Conservation (phyloP, 1,140 invertebrate species). For the Neotoxoptera formosana region DNA sequence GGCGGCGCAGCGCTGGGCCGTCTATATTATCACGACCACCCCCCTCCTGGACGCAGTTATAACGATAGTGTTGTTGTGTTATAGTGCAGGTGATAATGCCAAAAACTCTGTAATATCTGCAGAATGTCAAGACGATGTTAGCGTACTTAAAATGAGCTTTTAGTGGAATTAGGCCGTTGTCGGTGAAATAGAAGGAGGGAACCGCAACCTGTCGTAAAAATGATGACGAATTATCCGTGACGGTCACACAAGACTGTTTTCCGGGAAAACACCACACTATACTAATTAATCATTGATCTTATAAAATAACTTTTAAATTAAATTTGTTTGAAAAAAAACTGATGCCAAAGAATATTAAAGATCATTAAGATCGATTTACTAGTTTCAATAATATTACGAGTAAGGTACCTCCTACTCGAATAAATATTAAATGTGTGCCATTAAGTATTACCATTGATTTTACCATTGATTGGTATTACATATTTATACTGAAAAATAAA, state of each 20-base stretch:
- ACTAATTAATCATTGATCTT: slow-evolving; percentile 23
- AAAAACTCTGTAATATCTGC: background rate
- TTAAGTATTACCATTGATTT: too few relatives aligned
- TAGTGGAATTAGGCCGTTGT: slow-evolving; percentile 14
- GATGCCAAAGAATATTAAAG: background rate
- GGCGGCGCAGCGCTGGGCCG: too few relatives aligned
- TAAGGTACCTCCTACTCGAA: background rate
- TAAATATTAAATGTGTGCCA: background rate
- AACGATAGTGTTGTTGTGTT: background rate
- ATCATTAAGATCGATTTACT: background rate
- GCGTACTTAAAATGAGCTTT: background rate
- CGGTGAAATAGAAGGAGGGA: background rate
- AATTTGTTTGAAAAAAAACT: background rate
- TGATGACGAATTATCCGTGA: slow-evolving; percentile 21
- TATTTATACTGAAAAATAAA: background rate
- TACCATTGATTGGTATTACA: too few relatives aligned
- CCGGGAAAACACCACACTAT: background rate
- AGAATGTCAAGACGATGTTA: background rate
- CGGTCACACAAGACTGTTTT: background rate
- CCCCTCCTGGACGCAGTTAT: background rate
- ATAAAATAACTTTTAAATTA: slow-evolving; percentile 18
- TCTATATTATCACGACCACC: background rate
- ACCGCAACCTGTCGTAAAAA: background rate
- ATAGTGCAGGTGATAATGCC: slow-evolving; percentile 24
- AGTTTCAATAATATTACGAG: background rate